A percentile compares a stretch with the other conserved stretches of the same genome.
Evolutionary conservation across 2,797 vertebrate species (phyloP).

Genomic region (Darevskia nairensis): DNA sequence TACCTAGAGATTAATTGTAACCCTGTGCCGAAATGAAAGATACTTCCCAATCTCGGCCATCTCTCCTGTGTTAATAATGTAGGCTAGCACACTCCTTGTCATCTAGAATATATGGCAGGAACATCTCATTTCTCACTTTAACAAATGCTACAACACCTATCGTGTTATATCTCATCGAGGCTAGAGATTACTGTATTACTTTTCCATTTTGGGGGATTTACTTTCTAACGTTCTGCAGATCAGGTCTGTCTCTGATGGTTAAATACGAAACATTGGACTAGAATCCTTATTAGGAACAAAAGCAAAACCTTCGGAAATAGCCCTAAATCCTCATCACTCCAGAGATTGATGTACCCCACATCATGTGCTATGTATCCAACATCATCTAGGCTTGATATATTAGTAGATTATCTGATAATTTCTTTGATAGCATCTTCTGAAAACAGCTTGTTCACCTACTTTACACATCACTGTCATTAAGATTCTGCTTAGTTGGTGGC

Average conservation of each 20-base stretch:
- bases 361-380: background rate
- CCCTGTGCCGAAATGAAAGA: constrained; percentile 25
- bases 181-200: constrained; percentile 20
- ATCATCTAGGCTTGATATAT: background rate
- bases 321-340: constrained; percentile 21
- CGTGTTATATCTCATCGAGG: constrained; percentile 14
- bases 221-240: constrained; percentile 32
- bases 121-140: constrained; percentile 39
- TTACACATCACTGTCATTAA: background rate
- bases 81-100: constrained; percentile 11
- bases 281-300: background rate
- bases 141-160: constrained; percentile 32
- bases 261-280: background rate
- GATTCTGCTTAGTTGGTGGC: background rate
- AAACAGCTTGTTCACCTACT: constrained; percentile 26
- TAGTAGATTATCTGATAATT: constrained; percentile 19
- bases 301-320: constrained; percentile 25
- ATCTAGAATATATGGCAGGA: constrained; percentile 24
- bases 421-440: constrained; percentile 7
- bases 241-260: background rate
- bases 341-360: constrained; percentile 37
- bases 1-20: constrained; percentile 45
- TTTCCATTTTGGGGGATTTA: constrained; percentile 45
- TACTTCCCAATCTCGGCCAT: constrained; percentile 27
- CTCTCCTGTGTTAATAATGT: constrained; percentile 40